Conservation (phyloP, 2,113 vertebrate genomes). For the Andinoacara biseriatus region DNA sequence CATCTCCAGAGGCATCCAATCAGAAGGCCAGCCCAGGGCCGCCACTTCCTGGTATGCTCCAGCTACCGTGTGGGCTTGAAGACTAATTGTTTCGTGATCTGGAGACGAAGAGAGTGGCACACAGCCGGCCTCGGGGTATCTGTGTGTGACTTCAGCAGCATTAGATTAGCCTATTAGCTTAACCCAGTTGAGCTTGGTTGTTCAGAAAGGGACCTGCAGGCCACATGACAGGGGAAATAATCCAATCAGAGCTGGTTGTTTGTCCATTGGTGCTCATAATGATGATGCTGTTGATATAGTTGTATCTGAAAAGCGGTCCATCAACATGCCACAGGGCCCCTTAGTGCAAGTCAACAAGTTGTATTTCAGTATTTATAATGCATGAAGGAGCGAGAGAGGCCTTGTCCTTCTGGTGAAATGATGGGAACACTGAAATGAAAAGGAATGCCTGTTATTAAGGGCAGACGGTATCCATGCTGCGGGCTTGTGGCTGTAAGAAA, state of each 20-base stretch:
- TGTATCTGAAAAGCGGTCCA: constrained; percentile 52
- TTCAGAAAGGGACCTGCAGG: constrained; percentile 45
- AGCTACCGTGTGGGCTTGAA: not conserved
- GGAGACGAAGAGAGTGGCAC: constrained; percentile 18
- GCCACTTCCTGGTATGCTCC: constrained; percentile 55
- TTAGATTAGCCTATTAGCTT: constrained; percentile 48
- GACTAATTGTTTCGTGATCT: constrained; percentile 45
- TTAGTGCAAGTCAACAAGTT: constrained; percentile 63
- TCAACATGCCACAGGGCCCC: constrained; percentile 43
- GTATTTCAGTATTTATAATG: constrained; percentile 67
- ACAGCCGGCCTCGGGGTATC: constrained; percentile 9
- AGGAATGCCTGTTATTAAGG: constrained; percentile 42
- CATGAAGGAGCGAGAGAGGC: constrained; percentile 23
- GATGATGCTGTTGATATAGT: constrained; percentile 58
- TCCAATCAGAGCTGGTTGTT: constrained; percentile 45
- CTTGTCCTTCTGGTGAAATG: constrained; percentile 28
- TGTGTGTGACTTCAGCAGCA: constrained; percentile 16
- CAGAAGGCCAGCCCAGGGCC: constrained; percentile 29
- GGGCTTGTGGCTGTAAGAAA: constrained; percentile 22
- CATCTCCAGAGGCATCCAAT: constrained; percentile 61
- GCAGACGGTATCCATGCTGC: constrained; percentile 26
- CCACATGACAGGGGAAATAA: constrained; percentile 41
- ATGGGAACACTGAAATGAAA: constrained; percentile 48
- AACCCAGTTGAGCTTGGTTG: constrained; percentile 31
- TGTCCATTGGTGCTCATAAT: constrained; percentile 35